Evolutionary conservation across 2,113 vertebrate species (phyloP).

Genomic region (Panthera leo): DNA sequence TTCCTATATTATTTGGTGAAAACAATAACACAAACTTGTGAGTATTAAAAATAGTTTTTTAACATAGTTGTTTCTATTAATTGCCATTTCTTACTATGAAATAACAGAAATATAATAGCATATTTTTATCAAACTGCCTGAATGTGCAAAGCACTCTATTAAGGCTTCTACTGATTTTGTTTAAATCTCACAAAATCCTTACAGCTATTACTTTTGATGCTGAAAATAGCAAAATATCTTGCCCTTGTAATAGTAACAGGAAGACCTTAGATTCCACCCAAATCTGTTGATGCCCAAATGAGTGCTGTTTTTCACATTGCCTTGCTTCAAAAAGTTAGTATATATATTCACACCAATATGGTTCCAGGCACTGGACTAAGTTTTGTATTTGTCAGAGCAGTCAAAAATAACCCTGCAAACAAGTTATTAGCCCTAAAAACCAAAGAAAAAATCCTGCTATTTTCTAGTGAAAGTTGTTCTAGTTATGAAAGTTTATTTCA

Average conservation of each 20-base stretch:
- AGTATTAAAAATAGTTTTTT: not conserved
- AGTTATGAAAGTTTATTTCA: slow-evolving; percentile 35
- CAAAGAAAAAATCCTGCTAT: not conserved
- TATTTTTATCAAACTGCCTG: not conserved
- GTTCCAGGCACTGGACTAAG: not conserved
- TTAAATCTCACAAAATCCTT: not conserved
- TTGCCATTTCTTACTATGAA: slow-evolving; percentile 2
- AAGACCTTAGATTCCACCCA: not conserved
- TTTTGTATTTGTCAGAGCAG: not conserved
- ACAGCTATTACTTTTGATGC: not conserved
- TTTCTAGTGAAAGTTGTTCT: slow-evolving; percentile 18
- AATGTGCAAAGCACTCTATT: not conserved
- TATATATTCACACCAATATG: not conserved
- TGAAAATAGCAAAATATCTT: not conserved
- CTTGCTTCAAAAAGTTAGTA: not conserved
- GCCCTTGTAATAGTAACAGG: not conserved
- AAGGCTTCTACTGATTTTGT: not conserved
- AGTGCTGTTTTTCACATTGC: not conserved
- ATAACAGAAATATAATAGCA: not conserved
- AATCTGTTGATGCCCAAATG: not conserved
- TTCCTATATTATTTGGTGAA: not conserved
- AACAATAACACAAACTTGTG: not conserved
- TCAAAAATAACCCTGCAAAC: not conserved
- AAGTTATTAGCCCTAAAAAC: not conserved
- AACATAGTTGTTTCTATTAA: not conserved